Evolutionary conservation across 1,140 invertebrate species (phyloP).

Genomic region (Drosophila malerkotliana): DNA sequence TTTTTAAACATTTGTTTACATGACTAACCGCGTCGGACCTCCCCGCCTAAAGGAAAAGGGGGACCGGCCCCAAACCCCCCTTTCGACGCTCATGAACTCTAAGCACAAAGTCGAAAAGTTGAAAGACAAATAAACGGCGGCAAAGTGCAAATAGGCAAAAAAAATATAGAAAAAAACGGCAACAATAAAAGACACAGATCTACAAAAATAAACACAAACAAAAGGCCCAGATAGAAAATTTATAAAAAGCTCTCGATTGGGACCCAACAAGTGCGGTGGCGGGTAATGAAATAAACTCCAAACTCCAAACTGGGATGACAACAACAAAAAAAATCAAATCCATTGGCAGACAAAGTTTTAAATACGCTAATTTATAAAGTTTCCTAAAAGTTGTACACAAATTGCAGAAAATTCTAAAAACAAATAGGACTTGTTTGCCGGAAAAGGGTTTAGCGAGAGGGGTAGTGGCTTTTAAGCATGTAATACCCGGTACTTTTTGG

Average conservation of each 20-base stretch:
- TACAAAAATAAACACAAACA: constrained; percentile 49
- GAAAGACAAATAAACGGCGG: constrained; percentile 73
- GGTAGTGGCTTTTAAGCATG: no score
- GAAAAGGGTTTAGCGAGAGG: background rate
- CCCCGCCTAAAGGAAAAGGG: background rate
- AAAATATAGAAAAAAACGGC: constrained; percentile 21
- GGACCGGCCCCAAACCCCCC: no score
- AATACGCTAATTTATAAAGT: constrained; percentile 1
- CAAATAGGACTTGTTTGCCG: background rate
- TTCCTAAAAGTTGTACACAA: background rate
- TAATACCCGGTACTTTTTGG: no score
- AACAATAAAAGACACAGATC: constrained; percentile 54
- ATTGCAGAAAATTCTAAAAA: background rate
- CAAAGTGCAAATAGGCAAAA: constrained; percentile 69
- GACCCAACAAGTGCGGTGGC: background rate
- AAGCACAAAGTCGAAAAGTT: constrained; percentile 74
- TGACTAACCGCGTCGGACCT: background rate
- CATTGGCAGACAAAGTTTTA: background rate
- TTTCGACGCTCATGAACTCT: constrained; percentile 62
- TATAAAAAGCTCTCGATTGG: background rate
- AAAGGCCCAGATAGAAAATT: constrained; percentile 31
- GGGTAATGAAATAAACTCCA: constrained; percentile 20
- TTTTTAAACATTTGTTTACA: constrained; percentile 77
- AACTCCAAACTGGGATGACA: background rate
- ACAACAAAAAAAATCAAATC: constrained; percentile 2